Conservation (phyloP, 2,888 invertebrate genomes). For the Spialia ferax region DNA sequence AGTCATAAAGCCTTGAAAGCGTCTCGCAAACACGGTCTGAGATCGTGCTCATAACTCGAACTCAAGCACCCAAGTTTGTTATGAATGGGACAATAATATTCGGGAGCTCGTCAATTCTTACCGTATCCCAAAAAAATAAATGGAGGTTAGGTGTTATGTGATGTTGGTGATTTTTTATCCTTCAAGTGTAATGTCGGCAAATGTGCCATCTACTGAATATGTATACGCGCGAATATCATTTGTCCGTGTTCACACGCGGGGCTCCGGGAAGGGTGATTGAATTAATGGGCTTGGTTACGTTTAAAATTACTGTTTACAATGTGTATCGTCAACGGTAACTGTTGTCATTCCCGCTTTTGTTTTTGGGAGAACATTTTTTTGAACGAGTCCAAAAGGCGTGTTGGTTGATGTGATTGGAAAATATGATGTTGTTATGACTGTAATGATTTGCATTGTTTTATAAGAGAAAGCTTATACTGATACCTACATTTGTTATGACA, state of each 20-base stretch:
- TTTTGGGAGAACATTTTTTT: too few species aligned
- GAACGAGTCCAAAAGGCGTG: too few species aligned
- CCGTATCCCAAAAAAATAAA: conserved; percentile 9
- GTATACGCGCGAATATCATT: conserved; percentile 64
- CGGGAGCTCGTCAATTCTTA: conserved; percentile 12
- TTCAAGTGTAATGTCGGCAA: conserved; percentile 19
- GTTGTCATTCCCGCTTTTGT: background rate
- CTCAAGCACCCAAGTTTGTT: conserved; percentile 27
- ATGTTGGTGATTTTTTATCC: conserved; percentile 21
- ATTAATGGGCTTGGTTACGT: conserved; percentile 8
- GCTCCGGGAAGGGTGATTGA: conserved; percentile 32
- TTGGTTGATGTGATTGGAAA: too few species aligned
- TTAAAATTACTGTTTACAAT: conserved; percentile 1
- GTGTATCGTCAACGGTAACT: background rate
- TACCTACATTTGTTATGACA: too few species aligned
- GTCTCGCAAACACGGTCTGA: conserved; percentile 9
- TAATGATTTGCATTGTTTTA: too few species aligned
- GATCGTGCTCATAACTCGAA: background rate
- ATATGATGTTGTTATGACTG: too few species aligned
- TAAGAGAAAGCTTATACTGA: too few species aligned
- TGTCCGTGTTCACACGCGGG: conserved; percentile 54
- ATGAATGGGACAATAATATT: conserved; percentile 24
- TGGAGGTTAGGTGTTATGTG: conserved; percentile 19
- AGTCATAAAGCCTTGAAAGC: conserved; percentile 15
- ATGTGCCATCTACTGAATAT: conserved; percentile 60